These are phyloP conservation scores for Drosophila buzzatii DNA, from an alignment of 2,888 invertebrate genomes.

Conservation along the genomic window DNA sequence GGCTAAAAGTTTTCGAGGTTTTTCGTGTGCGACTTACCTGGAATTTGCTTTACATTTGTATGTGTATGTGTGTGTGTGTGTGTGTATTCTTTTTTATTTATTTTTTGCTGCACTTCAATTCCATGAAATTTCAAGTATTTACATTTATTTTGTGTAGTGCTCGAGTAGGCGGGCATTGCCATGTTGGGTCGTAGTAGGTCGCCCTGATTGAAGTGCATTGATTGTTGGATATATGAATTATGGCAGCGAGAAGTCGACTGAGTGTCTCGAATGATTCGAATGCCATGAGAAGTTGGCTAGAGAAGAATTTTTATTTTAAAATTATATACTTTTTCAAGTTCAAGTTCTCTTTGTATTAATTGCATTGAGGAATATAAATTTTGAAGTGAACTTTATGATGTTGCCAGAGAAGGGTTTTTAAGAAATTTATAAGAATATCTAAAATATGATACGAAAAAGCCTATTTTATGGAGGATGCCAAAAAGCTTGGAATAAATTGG, in stretches of 20 bases:
- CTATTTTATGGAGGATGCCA: too few relatives aligned
- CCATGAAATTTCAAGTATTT: conserved; percentile 73
- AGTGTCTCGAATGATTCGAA: background rate
- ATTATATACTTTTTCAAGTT: background rate
- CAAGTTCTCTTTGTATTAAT: background rate
- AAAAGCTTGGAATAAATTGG: too few relatives aligned
- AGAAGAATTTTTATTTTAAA: background rate
- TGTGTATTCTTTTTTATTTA: conserved; percentile 3
- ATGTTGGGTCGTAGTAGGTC: conserved; percentile 22
- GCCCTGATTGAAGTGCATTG: conserved; percentile 58
- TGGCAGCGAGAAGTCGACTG: conserved; percentile 6
- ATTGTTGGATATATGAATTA: conserved; percentile 56
- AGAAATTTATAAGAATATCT: too few relatives aligned
- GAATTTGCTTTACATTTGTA: conserved; percentile 51
- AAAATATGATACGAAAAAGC: too few relatives aligned
- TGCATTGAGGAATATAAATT: background rate
- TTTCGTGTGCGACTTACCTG: conserved; percentile 54
- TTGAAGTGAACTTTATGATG: background rate
- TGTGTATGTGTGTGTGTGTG: conserved; percentile 11
- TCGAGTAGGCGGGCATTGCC: conserved; percentile 7
- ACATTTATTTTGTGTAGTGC: conserved; percentile 62
- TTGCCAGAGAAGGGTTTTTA: background rate
- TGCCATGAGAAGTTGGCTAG: background rate
- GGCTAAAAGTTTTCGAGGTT: conserved; percentile 19
- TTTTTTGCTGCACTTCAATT: conserved; percentile 59